Evolutionary conservation across 1,140 invertebrate genomes (phyloP).

Genomic region (Plutomurus gul): DNA sequence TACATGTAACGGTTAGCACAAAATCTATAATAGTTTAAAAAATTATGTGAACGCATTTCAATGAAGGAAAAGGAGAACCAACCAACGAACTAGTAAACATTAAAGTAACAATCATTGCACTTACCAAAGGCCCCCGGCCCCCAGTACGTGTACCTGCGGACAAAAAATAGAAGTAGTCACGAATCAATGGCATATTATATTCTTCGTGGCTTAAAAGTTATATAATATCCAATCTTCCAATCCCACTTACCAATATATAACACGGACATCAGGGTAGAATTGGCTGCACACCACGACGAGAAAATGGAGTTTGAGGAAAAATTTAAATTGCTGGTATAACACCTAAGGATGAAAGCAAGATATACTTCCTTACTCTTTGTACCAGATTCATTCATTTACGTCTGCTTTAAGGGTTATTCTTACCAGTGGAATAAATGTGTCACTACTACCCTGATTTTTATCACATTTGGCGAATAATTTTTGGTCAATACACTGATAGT

Average conservation of each 20-base stretch:
- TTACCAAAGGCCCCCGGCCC: conserved; percentile 89
- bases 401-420: conserved; percentile 45
- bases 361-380: no score
- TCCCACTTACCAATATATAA: conserved; percentile 95
- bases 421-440: conserved; percentile 97
- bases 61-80: no score
- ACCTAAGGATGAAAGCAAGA: conserved; percentile 65
- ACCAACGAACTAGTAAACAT: not conserved
- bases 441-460: conserved; percentile 97
- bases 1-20: conserved; percentile 92
- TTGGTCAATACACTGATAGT: conserved; percentile 57
- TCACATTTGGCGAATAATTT: conserved; percentile 94
- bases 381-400: no score
- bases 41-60: not conserved
- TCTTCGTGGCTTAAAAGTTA: no score
- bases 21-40: conserved; percentile 66
- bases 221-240: no score
- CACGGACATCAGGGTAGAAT: conserved; percentile 93
- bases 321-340: conserved; percentile 97
- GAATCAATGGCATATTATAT: no score
- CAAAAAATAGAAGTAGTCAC: no score
- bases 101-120: conserved; percentile 47
- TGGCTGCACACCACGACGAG: conserved; percentile 97
- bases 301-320: conserved; percentile 98
- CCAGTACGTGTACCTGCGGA: conserved; percentile 99